A percentile compares a stretch with the other conserved stretches of the same genome.
These are phyloP conservation scores for Polia nebulosa DNA, from an alignment of 2,888 invertebrate species.

Conservation along the genomic window DNA sequence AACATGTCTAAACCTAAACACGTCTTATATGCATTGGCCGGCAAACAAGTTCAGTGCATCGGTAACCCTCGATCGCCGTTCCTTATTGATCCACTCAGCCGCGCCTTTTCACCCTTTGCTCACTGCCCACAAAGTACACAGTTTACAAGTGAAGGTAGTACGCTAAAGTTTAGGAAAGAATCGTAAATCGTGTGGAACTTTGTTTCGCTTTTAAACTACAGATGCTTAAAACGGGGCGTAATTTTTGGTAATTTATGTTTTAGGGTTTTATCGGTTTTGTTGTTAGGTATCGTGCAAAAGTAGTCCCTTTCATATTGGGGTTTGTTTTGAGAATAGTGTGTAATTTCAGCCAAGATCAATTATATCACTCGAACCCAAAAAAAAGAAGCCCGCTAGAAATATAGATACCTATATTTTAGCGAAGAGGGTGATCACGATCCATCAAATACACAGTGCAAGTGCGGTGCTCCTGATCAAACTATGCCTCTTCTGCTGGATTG, in stretches of 20 bases:
- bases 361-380: too few species aligned
- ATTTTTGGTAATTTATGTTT: constrained; percentile 39
- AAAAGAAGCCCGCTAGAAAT: too few species aligned
- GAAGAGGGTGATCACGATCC: too few species aligned
- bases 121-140: constrained; percentile 37
- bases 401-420: too few species aligned
- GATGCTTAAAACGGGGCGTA: constrained; percentile 21
- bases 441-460: too few species aligned
- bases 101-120: constrained; percentile 54
- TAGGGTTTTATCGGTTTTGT: background rate
- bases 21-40: constrained; percentile 41
- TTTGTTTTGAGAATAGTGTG: background rate
- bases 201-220: constrained; percentile 42
- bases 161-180: constrained; percentile 39
- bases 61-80: constrained; percentile 39
- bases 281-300: background rate
- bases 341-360: background rate
- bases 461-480: too few species aligned
- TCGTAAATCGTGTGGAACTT: constrained; percentile 50
- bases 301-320: background rate
- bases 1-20: constrained; percentile 4
- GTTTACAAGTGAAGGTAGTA: constrained; percentile 19
- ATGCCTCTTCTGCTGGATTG: too few species aligned
- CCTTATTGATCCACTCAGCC: constrained; percentile 52
- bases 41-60: constrained; percentile 49